Evolutionary conservation across 2,113 vertebrate genomes (phyloP), one percentile per base, ranked within the genome.

Genomic region (Ramphastos sulfuratus): DNA sequence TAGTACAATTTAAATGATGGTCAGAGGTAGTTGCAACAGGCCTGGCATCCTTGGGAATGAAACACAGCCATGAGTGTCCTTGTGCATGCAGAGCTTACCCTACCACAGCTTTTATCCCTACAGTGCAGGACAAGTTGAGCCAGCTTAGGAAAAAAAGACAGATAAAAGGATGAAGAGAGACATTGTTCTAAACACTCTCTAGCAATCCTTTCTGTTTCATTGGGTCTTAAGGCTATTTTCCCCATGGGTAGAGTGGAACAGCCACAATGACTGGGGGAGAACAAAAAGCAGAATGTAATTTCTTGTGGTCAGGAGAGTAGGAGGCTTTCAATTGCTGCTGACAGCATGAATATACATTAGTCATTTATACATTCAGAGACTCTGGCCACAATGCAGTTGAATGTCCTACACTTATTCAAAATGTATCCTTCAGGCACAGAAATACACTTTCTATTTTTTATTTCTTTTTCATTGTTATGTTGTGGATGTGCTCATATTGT

Each of bases 261-360:
- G 17, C 61, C 58, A 66, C 37, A 74, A 15, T 28, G 28, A 85
- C 55, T 66, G 37, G 46, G 79, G 63, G 25, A 82, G 71, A 95
- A 95, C 67, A 94, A 95, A 93, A 94, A 28, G 8, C 66, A 91
- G 60, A 87, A 80, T 24, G 31, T 18, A 74, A 33, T 92, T 91
- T 85, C 37, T 85, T 82, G 87, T 83, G 87, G 85, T 83, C 82
- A 94, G 42, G 46, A 77, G 59, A 91, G 75, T 56, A 72, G 58
- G 33, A 89, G 56, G 52, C 61, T 90, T 96, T 94, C 79, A 94
- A 67, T 85, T 77, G 58, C 25, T 92, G 17, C 87, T 80, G 75
- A 93, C 79, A 92, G 61, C 39, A 56, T 67, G 69, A 96, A 91
- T 92, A 91, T 33, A 85, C 69, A 91, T 92, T 89, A 89, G 56